A percentile compares a stretch with the other conserved stretches of the same genome.
Conservation (phyloP, 2,113 vertebrate species). For the Thunnus thynnus region DNA sequence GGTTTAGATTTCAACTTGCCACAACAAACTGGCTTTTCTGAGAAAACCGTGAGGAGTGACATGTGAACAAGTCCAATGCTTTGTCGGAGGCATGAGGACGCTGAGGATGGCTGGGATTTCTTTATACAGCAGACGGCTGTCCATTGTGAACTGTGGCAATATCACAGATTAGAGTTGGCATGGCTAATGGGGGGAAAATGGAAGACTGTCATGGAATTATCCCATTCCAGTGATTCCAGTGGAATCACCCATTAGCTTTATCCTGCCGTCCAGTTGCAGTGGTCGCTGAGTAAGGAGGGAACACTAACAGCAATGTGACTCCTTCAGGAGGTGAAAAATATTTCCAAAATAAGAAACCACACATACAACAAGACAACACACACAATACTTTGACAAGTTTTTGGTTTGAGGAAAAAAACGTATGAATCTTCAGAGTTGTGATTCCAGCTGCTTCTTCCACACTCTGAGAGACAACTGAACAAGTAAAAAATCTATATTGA, state of each 20-base stretch:
- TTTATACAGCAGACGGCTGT: slow-evolving; percentile 19
- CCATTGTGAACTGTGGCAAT: slow-evolving; percentile 23
- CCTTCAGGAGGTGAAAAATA: not conserved
- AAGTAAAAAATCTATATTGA: slow-evolving; percentile 3
- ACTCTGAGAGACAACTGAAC: not conserved
- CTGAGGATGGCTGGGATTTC: slow-evolving; percentile 15
- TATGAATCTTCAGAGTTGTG: not conserved
- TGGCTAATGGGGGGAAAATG: not conserved
- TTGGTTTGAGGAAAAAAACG: not conserved
- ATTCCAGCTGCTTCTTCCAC: not conserved
- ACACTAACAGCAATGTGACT: not conserved
- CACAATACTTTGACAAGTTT: not conserved
- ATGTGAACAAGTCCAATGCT: not conserved
- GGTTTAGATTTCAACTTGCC: not conserved
- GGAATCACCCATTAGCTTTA: slow-evolving; percentile 5
- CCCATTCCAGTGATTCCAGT: not conserved
- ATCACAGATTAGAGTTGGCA: not conserved
- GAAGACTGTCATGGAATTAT: not conserved
- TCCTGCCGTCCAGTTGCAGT: not conserved
- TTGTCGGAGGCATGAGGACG: not conserved
- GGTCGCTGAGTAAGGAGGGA: not conserved
- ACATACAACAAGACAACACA: too few species aligned
- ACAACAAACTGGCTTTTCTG: not conserved
- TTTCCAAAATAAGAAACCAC: not conserved
- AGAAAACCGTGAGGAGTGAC: not conserved